Evolutionary conservation across 2,113 vertebrate genomes (phyloP).

Genomic region (Caracal caracal): DNA sequence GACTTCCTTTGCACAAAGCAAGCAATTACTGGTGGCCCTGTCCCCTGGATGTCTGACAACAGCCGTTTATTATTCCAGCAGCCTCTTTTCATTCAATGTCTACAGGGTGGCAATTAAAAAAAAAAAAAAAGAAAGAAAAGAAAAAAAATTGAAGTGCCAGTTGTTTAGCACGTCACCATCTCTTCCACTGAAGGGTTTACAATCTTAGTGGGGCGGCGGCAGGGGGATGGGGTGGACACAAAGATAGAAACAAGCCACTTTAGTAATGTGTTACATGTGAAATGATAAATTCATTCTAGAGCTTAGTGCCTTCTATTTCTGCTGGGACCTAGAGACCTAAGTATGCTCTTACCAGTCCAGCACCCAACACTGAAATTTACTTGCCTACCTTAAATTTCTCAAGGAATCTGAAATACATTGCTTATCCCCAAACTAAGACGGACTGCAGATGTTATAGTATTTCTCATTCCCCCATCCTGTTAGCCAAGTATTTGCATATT

Average conservation of each 20-base stretch:
- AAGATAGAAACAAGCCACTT: not conserved
- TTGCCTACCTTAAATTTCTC: not conserved
- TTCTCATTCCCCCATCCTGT: not conserved
- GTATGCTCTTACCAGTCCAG: not conserved
- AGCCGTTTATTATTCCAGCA: not conserved
- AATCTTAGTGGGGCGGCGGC: not conserved
- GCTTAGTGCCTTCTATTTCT: not conserved
- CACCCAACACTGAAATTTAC: not conserved
- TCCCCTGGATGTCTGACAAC: not conserved
- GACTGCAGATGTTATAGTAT: not conserved
- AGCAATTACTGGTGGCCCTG: not conserved
- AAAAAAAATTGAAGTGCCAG: not conserved
- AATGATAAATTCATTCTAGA: not conserved
- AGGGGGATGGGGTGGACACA: not conserved
- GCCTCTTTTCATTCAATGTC: not conserved
- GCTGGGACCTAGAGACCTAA: not conserved
- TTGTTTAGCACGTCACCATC: slow-evolving; percentile 16
- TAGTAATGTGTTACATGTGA: not conserved
- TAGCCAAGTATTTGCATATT: slow-evolving; percentile 63
- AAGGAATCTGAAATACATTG: slow-evolving; percentile 22
- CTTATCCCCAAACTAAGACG: slow-evolving; percentile 26
- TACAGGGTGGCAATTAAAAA: not conserved
- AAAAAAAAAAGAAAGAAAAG: not conserved
- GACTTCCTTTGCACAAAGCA: not conserved
- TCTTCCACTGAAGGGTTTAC: slow-evolving; percentile 25